These are phyloP conservation scores for Sminthurides bifidus DNA, from an alignment of 1,140 invertebrate genomes.

Conservation along the genomic window DNA sequence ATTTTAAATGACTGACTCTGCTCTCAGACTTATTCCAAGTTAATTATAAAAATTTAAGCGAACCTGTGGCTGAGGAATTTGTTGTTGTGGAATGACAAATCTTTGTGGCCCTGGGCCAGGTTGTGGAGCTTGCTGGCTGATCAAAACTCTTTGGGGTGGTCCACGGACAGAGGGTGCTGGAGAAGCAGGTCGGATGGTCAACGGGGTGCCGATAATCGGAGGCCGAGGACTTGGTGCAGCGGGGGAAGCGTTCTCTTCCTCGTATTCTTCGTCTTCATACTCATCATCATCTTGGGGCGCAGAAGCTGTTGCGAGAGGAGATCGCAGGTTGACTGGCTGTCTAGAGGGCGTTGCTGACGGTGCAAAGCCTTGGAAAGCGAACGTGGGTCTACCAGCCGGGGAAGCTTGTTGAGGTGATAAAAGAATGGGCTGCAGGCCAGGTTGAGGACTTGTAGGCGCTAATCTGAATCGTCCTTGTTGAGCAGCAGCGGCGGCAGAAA, in stretches of 20 bases:
- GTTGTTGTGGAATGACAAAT: conserved; percentile 16
- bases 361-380: background rate
- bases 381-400: background rate
- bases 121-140: background rate
- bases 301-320: conserved; percentile 4
- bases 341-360: background rate
- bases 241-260: conserved; percentile 10
- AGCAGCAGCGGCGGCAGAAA: background rate
- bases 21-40: background rate
- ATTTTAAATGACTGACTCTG: background rate
- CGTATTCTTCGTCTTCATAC: conserved; percentile 21
- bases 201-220: background rate
- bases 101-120: conserved; percentile 14
- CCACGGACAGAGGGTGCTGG: background rate
- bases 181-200: background rate
- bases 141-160: background rate
- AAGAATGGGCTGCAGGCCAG: background rate
- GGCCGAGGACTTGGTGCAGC: background rate
- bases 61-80: conserved; percentile 13
- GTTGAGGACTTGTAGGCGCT: background rate
- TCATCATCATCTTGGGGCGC: conserved; percentile 4
- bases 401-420: background rate
- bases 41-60: background rate
- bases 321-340: background rate
- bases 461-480: background rate